Evolutionary conservation across 2,888 invertebrate genomes (phyloP).

Genomic region (Criorhina ranunculi): DNA sequence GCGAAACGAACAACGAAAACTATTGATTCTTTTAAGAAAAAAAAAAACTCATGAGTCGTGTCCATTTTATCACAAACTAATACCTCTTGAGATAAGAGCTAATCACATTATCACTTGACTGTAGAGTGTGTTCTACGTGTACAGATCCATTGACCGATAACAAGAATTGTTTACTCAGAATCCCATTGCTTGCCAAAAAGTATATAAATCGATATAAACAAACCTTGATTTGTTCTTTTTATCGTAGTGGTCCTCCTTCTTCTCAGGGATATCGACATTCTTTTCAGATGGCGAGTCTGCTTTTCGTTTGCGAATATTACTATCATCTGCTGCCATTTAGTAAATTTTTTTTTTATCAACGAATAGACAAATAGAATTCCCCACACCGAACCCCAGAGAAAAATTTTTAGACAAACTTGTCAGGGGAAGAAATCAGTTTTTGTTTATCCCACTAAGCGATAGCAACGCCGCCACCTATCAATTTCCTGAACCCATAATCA

Average conservation of each 20-base stretch:
- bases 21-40: no score
- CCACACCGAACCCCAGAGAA: not conserved
- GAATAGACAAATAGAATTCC: not conserved
- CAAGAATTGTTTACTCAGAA: not conserved
- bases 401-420: not conserved
- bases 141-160: not conserved
- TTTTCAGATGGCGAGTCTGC: conserved; percentile 20
- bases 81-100: not conserved
- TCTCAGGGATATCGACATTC: not conserved
- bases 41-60: no score
- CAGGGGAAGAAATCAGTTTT: not conserved
- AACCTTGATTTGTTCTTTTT: conserved; percentile 57
- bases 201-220: conserved; percentile 56
- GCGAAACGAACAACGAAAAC: no score
- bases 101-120: not conserved
- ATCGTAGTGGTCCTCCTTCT: not conserved
- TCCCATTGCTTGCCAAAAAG: not conserved
- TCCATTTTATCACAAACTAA: not conserved
- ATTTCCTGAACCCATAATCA: conserved; percentile 27
- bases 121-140: not conserved
- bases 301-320: conserved; percentile 51
- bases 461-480: not conserved
- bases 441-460: conserved; percentile 34
- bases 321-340: conserved; percentile 41
- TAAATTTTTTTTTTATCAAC: not conserved